Evolutionary conservation across 1,140 invertebrate species (phyloP).

Genomic region (Drosophila teissieri): DNA sequence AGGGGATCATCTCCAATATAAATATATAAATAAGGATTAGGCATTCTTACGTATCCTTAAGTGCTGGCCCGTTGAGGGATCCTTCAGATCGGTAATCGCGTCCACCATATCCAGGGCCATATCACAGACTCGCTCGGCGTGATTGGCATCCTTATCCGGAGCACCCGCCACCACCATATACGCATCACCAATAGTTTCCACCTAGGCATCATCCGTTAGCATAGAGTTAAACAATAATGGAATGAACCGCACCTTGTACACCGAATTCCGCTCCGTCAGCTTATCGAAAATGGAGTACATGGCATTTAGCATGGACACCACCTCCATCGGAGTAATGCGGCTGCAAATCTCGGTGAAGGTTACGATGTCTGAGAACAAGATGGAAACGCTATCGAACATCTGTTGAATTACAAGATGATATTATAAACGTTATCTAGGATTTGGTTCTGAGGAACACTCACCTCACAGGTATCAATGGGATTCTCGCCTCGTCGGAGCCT

Average conservation of each 20-base stretch:
- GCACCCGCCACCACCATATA: conserved; percentile 99
- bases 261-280: conserved; percentile 95
- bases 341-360: conserved; percentile 98
- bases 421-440: background rate
- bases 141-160: conserved; percentile 94
- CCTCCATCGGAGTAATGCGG: conserved; percentile 97
- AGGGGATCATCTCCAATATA: background rate
- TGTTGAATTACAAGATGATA: conserved; percentile 9
- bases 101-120: conserved; percentile 99
- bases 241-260: conserved; percentile 91
- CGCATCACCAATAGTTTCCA: conserved; percentile 98
- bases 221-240: background rate
- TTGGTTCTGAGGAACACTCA: conserved; percentile 82
- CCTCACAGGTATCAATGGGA: conserved; percentile 97
- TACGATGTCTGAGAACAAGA: conserved; percentile 98
- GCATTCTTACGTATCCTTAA: conserved; percentile 89
- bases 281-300: conserved; percentile 98
- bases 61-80: conserved; percentile 95
- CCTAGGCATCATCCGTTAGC: background rate
- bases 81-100: conserved; percentile 94
- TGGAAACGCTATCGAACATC: conserved; percentile 98
- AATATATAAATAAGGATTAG: background rate
- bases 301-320: conserved; percentile 97
- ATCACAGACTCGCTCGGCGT: conserved; percentile 97
- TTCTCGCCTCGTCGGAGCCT: conserved; percentile 95